Base-by-base conservation (phyloP, 2,888 invertebrate genomes). In the Crepidodera aurea region DNA sequence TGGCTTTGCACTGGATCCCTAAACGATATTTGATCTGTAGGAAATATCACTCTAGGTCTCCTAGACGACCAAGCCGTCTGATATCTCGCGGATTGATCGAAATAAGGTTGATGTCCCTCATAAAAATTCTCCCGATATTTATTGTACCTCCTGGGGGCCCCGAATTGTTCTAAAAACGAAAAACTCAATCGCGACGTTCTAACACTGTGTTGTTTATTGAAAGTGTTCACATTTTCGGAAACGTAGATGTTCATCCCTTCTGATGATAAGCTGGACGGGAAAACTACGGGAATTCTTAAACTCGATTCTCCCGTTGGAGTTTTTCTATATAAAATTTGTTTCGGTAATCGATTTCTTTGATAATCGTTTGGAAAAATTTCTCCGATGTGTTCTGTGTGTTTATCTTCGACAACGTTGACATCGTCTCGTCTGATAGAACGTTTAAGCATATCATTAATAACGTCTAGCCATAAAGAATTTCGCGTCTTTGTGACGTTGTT, bases 11-110 rank as follows among this genome's bases (percentile, higher is more conserved):
- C 66, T n/a, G 62, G 60, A 34, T 82, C 82, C 48, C 79, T 71
- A 65, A 82, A 82, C 8, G 79, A 75, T 25, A 82, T 81, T 60
- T 80, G 67, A 70, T 82, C 81, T 46, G 79, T 76, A 2, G 82
- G 82, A 69, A 82, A 82, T 57, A 82, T 81, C 12, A 82, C 82
- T 50, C 81, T 69, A 1, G 82, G 82, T 51, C 79, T 74, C 58
- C 81, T 74, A 6, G 76, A 71, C 18, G 73, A 71, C 76, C 76
- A 77, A 40, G 72, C 66, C 10, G 69, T 72, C 51, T 77, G 77
- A 51, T 67, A 72, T 48, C 75, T 66, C 34, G 74, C 70, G 16
- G 74, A 71, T 13, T 72, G 71, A 40, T 79, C 78, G 51, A 72
- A 76, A 62, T 71, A 75, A 16, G 75, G 70, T 53, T 72, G 71